A percentile compares a stretch with the other conserved stretches of the same genome.
Conservation (phyloP, 2,888 invertebrate genomes). For the Eristalinus sepulchralis region DNA sequence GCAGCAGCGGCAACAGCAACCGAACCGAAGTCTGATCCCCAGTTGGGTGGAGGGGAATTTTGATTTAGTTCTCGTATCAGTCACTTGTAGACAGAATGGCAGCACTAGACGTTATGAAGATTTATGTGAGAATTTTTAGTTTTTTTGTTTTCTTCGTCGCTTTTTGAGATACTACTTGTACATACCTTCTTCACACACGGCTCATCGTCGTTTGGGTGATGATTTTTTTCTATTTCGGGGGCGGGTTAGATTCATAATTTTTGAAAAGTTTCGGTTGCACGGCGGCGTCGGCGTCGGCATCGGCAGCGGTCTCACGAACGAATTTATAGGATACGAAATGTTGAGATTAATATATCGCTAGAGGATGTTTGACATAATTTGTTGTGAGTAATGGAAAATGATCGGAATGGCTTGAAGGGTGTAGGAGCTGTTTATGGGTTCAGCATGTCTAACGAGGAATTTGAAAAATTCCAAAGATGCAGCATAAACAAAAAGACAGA, state of each 20-base stretch:
- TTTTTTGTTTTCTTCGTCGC: conserved; percentile 25
- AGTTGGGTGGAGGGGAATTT: conserved; percentile 58
- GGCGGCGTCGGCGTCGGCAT: neutral
- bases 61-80: conserved; percentile 72
- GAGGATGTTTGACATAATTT: conserved; percentile 58
- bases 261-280: neutral
- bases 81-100: conserved; percentile 73
- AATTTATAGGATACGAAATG: conserved; percentile 17
- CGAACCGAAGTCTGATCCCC: conserved; percentile 38
- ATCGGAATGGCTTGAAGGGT: neutral
- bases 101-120: conserved; percentile 71
- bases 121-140: conserved; percentile 69
- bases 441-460: conserved; percentile 4
- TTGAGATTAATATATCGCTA: conserved; percentile 42
- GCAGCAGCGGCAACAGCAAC: conserved; percentile 9
- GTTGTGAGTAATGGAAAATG: conserved; percentile 44
- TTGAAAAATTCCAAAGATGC: conserved; percentile 18
- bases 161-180: conserved; percentile 30
- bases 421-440: neutral
- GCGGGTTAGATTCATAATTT: conserved; percentile 27
- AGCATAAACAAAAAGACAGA: neutral
- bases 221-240: conserved; percentile 35
- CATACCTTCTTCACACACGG: conserved; percentile 5
- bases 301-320: neutral
- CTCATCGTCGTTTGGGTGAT: conserved; percentile 11